phyloP scores from a whole-genome alignment of 2,113 vertebrate species.

The Phrynocephalus versicolor region DNA sequence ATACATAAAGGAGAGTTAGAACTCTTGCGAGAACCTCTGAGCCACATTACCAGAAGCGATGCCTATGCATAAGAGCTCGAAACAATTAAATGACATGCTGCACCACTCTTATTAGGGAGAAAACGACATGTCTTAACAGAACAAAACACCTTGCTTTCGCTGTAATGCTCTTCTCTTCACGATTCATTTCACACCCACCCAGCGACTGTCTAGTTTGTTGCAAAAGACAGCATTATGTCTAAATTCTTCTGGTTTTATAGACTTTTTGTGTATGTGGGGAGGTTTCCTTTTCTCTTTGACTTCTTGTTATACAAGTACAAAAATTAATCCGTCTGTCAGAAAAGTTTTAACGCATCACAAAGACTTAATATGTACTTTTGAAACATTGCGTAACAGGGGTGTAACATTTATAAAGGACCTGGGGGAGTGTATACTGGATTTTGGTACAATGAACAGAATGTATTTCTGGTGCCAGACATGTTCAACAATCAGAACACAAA shows the following conservation, averaged over 20 bases:
- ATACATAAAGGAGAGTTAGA: conserved; percentile 34
- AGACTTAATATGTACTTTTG: not conserved
- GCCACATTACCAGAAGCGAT: accelerated
- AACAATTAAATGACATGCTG: not conserved
- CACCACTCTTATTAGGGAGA: not conserved
- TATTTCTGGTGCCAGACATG: not conserved
- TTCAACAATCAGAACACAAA: not conserved
- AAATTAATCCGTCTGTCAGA: not conserved
- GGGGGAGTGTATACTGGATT: not conserved
- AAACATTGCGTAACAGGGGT: not conserved
- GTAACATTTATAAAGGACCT: not conserved
- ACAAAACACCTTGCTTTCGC: not conserved
- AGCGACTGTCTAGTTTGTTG: not conserved
- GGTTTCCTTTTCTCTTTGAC: not conserved
- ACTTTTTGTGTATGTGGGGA: too few species aligned
- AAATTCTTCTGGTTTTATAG: conserved; percentile 3
- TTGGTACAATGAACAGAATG: not conserved
- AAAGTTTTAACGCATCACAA: not conserved
- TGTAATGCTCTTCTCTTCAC: not conserved
- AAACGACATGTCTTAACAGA: not conserved
- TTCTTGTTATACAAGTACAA: conserved; percentile 14
- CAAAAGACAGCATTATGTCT: not conserved
- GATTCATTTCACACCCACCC: not conserved
- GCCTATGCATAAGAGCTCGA: not conserved
- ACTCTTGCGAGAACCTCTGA: conserved; percentile 2